These are phyloP conservation scores for Mizuhopecten yessoensis DNA, from an alignment of 1,140 invertebrate genomes.

Conservation along the genomic window DNA sequence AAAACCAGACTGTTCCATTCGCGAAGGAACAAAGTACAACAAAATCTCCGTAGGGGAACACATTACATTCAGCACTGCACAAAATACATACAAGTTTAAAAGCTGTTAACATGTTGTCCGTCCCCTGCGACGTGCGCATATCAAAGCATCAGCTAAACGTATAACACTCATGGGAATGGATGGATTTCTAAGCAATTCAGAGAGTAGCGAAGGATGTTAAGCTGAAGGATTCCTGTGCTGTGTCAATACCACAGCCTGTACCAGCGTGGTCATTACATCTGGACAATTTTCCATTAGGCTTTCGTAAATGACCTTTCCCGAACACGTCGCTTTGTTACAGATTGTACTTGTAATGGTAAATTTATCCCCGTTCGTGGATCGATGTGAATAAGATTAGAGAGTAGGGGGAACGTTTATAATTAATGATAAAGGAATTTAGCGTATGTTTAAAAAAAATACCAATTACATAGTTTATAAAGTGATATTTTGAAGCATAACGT, in stretches of 20 bases:
- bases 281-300: background rate
- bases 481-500: too few species aligned
- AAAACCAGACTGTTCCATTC: too few species aligned
- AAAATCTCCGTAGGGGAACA: background rate
- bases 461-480: too few species aligned
- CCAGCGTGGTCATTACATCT: background rate
- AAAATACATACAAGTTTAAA: too few species aligned
- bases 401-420: too few species aligned
- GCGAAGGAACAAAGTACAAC: too few species aligned
- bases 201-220: background rate
- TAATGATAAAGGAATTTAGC: too few species aligned
- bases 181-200: slow-evolving; percentile 6
- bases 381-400: background rate
- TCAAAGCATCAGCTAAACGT: background rate
- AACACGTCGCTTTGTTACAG: background rate
- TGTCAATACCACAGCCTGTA: background rate
- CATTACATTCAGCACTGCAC: background rate
- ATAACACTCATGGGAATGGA: background rate
- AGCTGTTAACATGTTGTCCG: background rate
- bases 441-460: too few species aligned
- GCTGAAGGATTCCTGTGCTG: background rate
- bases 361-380: background rate
- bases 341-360: background rate
- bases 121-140: too few species aligned
- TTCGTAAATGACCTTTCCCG: background rate